Evolutionary conservation across 2,797 vertebrate species (phyloP).

Genomic region (Gobio occitaniae): DNA sequence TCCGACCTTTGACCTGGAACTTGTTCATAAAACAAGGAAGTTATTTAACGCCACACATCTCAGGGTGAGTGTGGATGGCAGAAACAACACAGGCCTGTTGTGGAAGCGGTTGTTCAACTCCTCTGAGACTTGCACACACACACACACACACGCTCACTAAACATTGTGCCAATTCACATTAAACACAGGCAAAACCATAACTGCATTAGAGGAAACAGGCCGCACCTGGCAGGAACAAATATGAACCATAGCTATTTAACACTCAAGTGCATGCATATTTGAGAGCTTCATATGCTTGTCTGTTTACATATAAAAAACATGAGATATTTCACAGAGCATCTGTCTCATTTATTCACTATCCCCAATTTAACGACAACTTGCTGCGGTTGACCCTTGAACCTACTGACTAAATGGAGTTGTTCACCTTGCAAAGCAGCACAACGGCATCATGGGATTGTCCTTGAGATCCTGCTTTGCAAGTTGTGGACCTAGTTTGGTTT

Average conservation of each 20-base stretch:
- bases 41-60: conserved; percentile 60
- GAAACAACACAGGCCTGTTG: conserved; percentile 37
- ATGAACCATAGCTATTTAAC: conserved; percentile 6
- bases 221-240: conserved; percentile 14
- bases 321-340: conserved; percentile 6
- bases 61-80: conserved; percentile 44
- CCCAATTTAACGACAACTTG: conserved; percentile 6
- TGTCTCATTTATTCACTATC: conserved; percentile 21
- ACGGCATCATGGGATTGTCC: conserved; percentile 53
- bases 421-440: conserved; percentile 34
- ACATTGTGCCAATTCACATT: conserved; percentile 42
- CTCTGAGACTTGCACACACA: conserved; percentile 12
- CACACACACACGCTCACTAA: not conserved
- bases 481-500: conserved; percentile 52
- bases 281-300: not conserved
- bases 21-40: conserved; percentile 63
- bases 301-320: conserved; percentile 8
- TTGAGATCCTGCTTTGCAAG: conserved; percentile 52
- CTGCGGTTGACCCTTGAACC: conserved; percentile 37
- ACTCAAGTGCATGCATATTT: conserved; percentile 10
- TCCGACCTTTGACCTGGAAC: conserved; percentile 60
- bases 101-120: conserved; percentile 25
- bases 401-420: conserved; percentile 40
- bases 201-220: conserved; percentile 17
- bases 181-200: conserved; percentile 17